Base-by-base conservation (phyloP, 2,113 vertebrate genomes). In the Polyodon spathula region DNA sequence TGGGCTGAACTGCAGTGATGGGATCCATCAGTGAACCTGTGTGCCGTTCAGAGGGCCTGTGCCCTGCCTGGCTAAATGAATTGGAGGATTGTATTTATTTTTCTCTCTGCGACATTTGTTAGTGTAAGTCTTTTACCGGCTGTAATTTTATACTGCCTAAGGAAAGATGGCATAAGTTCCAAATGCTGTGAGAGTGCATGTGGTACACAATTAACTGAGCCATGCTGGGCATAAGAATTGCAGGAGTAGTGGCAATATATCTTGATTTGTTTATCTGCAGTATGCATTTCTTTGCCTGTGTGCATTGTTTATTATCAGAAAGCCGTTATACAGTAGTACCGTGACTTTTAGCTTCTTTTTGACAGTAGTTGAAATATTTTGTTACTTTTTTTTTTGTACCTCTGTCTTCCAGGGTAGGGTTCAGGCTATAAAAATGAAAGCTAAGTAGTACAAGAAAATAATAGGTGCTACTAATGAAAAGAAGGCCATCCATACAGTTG, bases 1-100 rank as follows among this genome's bases (percentile, higher is more conserved):
- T 39, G 8, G 3, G 27, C 27, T 54, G 55, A 43, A 60, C 56
- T 67, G 63, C 52, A 63, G 60, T 60, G 66, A 27, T 46, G 8
- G 27, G 27, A 27, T 27, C 27, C 27, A 3, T 42, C n/a, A 27
- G 14, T n/a, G 54, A 63, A 44, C 41, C 62, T 15, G 37, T 14
- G 37, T 51, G 62, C 38, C 46, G 40, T 38, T 11, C 5, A 50
- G 15, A 8, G 51, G 14, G 8, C 41, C 41, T 27, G 27, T 12
- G 53, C 6, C 27, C 37, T 14, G 54, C 37, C 53, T 16, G 54
- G 56, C 62, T 15, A 41, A 37, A 37, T 17, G 15, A 37, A n/a
- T 16, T 44, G 2, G 38, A 58, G 62, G 55, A 58, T 58, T 37
- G 39, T 37, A 10, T 44, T 40, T 2, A 17, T 17, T 41, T n/a